Base-by-base conservation (phyloP, 2,888 invertebrate species). In the Oligia fasciuncula region DNA sequence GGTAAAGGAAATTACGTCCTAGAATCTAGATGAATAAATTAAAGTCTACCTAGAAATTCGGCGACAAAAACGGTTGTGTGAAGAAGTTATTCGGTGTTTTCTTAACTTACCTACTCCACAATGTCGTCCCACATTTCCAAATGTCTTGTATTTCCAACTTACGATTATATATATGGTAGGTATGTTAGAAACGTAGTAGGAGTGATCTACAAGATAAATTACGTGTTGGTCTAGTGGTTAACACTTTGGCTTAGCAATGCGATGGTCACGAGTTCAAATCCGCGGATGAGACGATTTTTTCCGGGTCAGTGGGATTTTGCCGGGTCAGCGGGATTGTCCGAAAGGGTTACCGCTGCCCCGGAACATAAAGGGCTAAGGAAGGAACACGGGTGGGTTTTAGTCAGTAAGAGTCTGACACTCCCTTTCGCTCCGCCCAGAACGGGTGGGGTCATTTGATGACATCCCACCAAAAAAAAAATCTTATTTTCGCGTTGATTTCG, bases 1-100 rank as follows among this genome's bases (percentile, higher is more conserved):
- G 68, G 46, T 74, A 40, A 51, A 69, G 40, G 40, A 69, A 79
- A 74, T 79, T 49, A 74, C 29, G 29, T 9, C 40, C 46, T 62
- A 57, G 57, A 57, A 57, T 57, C 57, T 57, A 68, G 54, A 29
- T 78, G 17, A 57, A 73, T 49, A 57, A 62, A 69, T 80, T 72
- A 60, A 29, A 68, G 46, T 6, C 62, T 68, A 57, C 17, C 40
- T 29, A 63, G 23, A 74, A 69, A 49, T 62, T 1, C 17, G 4
- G 17, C 13, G 14, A 35, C 68, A 23, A 73, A 67, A 79, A 40
- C 54, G 23, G 5, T 63, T 8, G 6, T 40, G 8, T 73, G 23
- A 46, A 49, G 19, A 65, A 65, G 19, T 51, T 43, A 57, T 29
- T 70, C 49, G 19, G n/a, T 66, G 43, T 60, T 51, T 60, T 54